Evolutionary conservation across 2,888 invertebrate species (phyloP).

Genomic region (Nymphalis c-album): DNA sequence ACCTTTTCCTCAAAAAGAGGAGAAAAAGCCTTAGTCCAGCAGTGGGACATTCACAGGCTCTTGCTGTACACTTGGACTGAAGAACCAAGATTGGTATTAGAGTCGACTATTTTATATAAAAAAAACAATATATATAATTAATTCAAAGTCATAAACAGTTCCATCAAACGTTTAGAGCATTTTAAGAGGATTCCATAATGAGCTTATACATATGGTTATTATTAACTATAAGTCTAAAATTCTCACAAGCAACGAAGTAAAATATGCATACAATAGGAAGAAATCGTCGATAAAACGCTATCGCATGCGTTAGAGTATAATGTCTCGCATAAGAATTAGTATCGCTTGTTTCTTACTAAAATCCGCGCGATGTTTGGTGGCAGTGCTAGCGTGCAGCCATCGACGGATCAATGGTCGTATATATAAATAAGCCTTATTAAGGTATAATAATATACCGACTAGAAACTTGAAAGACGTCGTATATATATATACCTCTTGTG

Average conservation of each 20-base stretch:
- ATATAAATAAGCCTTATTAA: neutral
- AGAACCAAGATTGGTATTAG: no score
- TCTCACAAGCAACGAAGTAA: slow-evolving; percentile 38
- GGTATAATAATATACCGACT: no score
- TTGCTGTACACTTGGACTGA: no score
- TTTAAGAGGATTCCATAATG: neutral
- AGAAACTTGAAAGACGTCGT: no score
- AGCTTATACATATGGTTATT: slow-evolving; percentile 17
- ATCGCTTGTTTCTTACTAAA: slow-evolving; percentile 49
- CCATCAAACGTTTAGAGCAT: no score
- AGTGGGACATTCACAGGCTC: no score
- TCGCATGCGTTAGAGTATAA: slow-evolving; percentile 38
- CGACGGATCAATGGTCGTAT: neutral
- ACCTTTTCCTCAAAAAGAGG: no score
- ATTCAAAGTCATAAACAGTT: no score
- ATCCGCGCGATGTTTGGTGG: slow-evolving; percentile 33
- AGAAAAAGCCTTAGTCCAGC: no score
- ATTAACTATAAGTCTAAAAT: slow-evolving; percentile 27
- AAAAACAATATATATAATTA: no score
- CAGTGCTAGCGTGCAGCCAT: slow-evolving; percentile 35
- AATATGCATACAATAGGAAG: slow-evolving; percentile 48
- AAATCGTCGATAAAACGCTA: slow-evolving; percentile 45
- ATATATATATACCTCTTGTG: no score
- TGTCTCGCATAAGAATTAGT: slow-evolving; percentile 55
- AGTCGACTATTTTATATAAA: no score